Conservation (phyloP, 2,797 vertebrate species). For the Phalloptychus januarius region DNA sequence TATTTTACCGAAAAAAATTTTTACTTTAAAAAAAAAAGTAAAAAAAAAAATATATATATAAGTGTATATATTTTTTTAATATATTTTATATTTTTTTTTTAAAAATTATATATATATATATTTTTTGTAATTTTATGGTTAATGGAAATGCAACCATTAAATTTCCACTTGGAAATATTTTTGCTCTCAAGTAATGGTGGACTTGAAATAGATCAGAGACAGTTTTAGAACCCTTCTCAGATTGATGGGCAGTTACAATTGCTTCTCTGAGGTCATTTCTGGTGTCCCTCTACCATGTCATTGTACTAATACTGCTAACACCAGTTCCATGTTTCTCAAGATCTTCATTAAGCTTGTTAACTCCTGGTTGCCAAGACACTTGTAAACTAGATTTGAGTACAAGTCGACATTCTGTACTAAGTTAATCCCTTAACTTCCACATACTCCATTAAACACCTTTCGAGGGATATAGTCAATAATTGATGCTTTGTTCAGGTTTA, state of each 20-base stretch:
- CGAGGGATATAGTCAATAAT: constrained; percentile 7
- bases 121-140: too few species aligned
- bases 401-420: background rate
- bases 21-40: too few species aligned
- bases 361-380: background rate
- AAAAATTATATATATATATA: too few species aligned
- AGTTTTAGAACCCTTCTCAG: background rate
- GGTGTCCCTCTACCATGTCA: background rate
- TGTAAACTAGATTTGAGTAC: background rate
- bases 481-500: background rate
- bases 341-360: background rate
- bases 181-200: background rate
- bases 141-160: background rate
- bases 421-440: background rate
- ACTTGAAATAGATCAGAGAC: too few species aligned
- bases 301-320: background rate
- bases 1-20: too few species aligned
- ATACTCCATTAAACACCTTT: background rate
- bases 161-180: background rate
- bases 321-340: background rate
- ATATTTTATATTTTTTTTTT: too few species aligned
- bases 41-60: too few species aligned
- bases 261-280: background rate
- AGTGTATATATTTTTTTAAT: too few species aligned
- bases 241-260: background rate